Conservation (phyloP, 2,113 vertebrate species). For the Takifugu flavidus region DNA sequence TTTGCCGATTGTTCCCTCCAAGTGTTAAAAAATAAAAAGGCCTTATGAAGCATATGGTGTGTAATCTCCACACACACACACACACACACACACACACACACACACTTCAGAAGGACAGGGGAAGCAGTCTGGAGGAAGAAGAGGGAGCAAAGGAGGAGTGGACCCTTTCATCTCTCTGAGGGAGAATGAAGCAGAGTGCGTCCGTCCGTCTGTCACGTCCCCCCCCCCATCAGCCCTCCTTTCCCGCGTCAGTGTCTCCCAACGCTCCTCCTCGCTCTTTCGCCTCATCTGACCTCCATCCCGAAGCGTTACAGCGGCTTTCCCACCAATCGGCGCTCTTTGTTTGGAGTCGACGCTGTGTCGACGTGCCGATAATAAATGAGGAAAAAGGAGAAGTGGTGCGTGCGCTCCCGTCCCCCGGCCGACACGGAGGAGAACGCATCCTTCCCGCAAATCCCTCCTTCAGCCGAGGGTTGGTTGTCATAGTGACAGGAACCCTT, state of each 20-base stretch:
- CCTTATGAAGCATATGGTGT: not conserved
- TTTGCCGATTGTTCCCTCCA: not conserved
- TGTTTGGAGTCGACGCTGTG: no score
- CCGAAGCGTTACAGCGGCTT: no score
- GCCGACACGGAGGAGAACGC: no score
- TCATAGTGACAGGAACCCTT: no score
- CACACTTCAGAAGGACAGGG: constrained; percentile 3
- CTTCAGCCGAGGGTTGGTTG: no score
- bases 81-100: no score
- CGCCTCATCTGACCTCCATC: constrained; percentile 13
- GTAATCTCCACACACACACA: not conserved
- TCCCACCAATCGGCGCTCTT: no score
- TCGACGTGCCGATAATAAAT: no score
- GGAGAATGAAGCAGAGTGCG: constrained; percentile 19
- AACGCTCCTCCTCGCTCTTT: not conserved
- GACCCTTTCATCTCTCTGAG: constrained; percentile 44
- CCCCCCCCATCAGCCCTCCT: not conserved
- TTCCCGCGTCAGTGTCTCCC: not conserved
- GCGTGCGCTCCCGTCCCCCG: no score
- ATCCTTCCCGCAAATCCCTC: no score
- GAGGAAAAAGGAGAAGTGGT: no score
- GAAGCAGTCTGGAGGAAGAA: constrained; percentile 8
- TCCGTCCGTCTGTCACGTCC: not conserved
- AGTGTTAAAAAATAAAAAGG: not conserved
- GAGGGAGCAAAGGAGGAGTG: not conserved